Evolutionary conservation across 2,888 invertebrate species (phyloP).

Genomic region (Nemurella pictetii): DNA sequence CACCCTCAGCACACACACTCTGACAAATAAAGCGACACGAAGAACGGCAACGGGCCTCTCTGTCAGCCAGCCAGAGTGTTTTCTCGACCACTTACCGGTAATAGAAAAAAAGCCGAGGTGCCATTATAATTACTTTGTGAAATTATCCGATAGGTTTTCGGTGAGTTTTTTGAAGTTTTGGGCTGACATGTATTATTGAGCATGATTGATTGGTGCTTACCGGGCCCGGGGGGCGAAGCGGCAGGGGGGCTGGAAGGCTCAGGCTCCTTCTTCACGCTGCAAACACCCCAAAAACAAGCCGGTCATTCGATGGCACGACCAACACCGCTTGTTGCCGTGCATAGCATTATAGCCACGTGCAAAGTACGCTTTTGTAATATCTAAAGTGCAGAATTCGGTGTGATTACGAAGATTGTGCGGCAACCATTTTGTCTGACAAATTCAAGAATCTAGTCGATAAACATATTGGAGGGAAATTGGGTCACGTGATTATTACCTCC

Average conservation of each 20-base stretch:
- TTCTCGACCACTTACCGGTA: neutral
- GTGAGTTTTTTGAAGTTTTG: neutral
- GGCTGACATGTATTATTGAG: neutral
- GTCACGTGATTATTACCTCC: neutral
- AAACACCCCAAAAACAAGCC: neutral
- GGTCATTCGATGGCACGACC: neutral
- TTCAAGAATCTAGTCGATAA: neutral
- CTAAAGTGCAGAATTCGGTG: neutral
- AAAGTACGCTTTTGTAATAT: neutral
- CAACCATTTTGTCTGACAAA: neutral
- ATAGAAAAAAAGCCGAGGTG: neutral
- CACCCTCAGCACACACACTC: too few species aligned
- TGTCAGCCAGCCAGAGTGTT: too few species aligned
- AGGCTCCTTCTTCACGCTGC: constrained; percentile 22
- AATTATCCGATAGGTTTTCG: neutral
- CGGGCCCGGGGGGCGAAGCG: neutral
- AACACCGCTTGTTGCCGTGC: neutral
- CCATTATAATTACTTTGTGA: neutral
- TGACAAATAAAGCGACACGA: neutral
- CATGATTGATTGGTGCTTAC: constrained; percentile 24
- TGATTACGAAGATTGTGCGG: neutral
- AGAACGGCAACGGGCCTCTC: neutral
- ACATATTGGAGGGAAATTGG: neutral
- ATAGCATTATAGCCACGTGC: too few species aligned
- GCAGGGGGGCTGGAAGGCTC: constrained; percentile 21